Conservation (phyloP, 92 coral and sea anemone species). For the Blastomussa wellsi region DNA sequence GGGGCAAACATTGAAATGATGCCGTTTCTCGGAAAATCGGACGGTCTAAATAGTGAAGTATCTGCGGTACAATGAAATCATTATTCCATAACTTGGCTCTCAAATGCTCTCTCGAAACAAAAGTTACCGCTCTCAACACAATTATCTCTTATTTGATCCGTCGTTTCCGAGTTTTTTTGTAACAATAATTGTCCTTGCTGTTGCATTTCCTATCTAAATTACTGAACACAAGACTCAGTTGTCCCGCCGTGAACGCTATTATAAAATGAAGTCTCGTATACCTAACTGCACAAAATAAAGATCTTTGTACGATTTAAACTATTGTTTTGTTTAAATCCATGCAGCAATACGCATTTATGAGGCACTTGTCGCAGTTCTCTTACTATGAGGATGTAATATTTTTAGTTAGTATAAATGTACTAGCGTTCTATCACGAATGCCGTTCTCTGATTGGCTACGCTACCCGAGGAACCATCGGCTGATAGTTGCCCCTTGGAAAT, state of each 20-base stretch:
- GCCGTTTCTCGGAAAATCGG: no score
- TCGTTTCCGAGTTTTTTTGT: background rate
- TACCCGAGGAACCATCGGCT: no score
- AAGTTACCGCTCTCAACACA: background rate
- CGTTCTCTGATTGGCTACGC: no score
- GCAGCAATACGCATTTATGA: no score
- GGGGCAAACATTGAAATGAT: no score
- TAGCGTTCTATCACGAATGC: no score
- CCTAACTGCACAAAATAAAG: background rate
- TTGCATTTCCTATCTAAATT: background rate
- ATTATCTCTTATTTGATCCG: background rate
- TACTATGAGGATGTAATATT: background rate
- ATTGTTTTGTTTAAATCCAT: background rate
- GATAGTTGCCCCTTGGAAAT: no score
- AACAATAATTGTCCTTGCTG: background rate
- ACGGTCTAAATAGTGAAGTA: no score
- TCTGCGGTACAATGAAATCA: no score
- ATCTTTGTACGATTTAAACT: background rate
- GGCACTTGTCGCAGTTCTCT: background rate
- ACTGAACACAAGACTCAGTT: background rate
- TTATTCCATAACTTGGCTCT: no score
- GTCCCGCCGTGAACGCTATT: background rate
- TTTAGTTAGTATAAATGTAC: no score
- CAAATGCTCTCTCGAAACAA: background rate
- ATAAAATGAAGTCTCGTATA: background rate